Evolutionary conservation across 1,140 invertebrate species (phyloP), one percentile per base, ranked within the genome.

Genomic region (Heliconius himera): DNA sequence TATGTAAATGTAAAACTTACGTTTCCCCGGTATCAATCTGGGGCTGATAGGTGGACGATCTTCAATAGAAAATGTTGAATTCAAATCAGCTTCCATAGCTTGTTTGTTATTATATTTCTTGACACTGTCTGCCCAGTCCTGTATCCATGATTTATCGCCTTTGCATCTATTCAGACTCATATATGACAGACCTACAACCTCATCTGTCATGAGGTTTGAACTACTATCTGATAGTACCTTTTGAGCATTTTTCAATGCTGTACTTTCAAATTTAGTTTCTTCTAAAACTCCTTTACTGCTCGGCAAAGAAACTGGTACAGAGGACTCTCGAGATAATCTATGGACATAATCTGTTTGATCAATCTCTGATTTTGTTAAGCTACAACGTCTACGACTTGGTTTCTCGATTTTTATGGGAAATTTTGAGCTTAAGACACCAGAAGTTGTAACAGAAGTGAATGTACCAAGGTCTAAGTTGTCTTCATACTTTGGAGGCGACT

Each of bases 331-430:
- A 5, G 88, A 89, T 38, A 93, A 77, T 38, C 90, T 86, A 78
- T 95, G 95, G 1, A 96, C 90, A 73, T 96, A 96, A 85, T 96
- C 95, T 0, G 95, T 96, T 79, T 95, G 94, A 76, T 96, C 95
- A 60, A 96, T 95, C 78, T 96, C 95, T 1, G 95, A 96, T 86
- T 96, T 96, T 3, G 96, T 96, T 81, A 96, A 84, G 79, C 96
- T 96, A 76, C 95, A 95, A 8, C 91, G 84, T 82, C 91, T 93
- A 26, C 85, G 83, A 26, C 83, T 83, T 1, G 87, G 89, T 38
- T 84, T 82, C 74, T 90, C 88, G 0, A 88, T 70, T 84, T 94
- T 92, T 6, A 80, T 54, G 13, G 82, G 84, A 79, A 87, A 88
- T 77, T 92, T 95, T 8, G 95, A 95, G 76, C 95, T 95, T 76